Evolutionary conservation across 2,113 vertebrate genomes (phyloP).

Genomic region (Todiramphus saurophagus): DNA sequence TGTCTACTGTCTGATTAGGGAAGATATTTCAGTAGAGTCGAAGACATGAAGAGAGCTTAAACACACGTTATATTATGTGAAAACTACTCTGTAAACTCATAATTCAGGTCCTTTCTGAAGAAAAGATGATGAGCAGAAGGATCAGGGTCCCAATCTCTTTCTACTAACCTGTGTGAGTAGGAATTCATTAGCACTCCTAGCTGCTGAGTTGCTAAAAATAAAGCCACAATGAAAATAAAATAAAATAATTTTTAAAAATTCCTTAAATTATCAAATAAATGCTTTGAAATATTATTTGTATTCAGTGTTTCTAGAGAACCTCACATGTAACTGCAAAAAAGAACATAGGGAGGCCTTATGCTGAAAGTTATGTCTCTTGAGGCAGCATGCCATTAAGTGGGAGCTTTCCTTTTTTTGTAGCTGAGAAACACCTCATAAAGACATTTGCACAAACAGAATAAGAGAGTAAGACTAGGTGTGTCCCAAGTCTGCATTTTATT

Average conservation of each 20-base stretch:
- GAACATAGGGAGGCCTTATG: not conserved
- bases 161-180: accelerated
- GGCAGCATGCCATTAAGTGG: not conserved
- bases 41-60: not conserved
- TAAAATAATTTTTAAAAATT: not conserved
- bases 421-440: not conserved
- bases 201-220: not conserved
- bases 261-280: not conserved
- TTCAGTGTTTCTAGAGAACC: not conserved
- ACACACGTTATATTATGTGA: not conserved
- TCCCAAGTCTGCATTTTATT: not conserved
- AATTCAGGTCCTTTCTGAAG: not conserved
- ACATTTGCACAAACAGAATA: not conserved
- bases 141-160: not conserved
- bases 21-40: not conserved
- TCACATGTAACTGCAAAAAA: not conserved
- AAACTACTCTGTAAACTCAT: not conserved
- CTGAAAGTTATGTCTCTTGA: not conserved
- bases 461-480: not conserved
- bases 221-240: not conserved
- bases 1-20: not conserved
- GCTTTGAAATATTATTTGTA: not conserved
- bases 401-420: not conserved
- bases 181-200: not conserved
- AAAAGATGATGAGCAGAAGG: not conserved